Evolutionary conservation across 2,888 invertebrate genomes (phyloP).

Genomic region (Blastobasis adustella): DNA sequence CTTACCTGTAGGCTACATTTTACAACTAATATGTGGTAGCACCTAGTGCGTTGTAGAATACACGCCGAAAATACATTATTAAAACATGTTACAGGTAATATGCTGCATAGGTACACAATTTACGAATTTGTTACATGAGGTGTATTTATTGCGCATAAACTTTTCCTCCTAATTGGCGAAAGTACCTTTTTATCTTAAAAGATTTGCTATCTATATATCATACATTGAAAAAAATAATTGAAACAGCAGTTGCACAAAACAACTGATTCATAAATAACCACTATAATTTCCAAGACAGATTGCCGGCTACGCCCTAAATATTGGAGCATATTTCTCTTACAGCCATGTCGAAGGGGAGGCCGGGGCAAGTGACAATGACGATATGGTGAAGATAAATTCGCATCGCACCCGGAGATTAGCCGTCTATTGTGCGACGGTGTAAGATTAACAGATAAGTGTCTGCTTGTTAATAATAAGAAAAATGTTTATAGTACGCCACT

Average conservation of each 20-base stretch:
- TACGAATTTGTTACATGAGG: too few relatives aligned
- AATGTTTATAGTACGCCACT: constrained; percentile 49
- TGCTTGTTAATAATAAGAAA: constrained; percentile 65
- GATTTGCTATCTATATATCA: too few relatives aligned
- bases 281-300: constrained; percentile 23
- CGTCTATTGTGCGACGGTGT: constrained; percentile 57
- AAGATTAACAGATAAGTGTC: constrained; percentile 74
- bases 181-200: too few relatives aligned
- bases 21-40: too few relatives aligned
- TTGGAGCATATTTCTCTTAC: constrained; percentile 32
- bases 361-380: constrained; percentile 49
- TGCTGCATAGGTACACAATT: too few relatives aligned
- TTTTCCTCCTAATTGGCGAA: too few relatives aligned
- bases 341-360: constrained; percentile 32
- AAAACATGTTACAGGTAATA: too few relatives aligned
- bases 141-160: too few relatives aligned
- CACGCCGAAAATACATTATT: too few relatives aligned
- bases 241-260: not conserved
- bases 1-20: too few relatives aligned
- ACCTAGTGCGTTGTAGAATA: too few relatives aligned
- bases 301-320: constrained; percentile 31
- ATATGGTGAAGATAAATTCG: constrained; percentile 45
- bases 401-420: constrained; percentile 68
- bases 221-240: too few relatives aligned
- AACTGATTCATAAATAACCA: constrained; percentile 10